These are phyloP conservation scores for Stenodema calcarata DNA, from an alignment of 2,888 invertebrate genomes.

Conservation along the genomic window DNA sequence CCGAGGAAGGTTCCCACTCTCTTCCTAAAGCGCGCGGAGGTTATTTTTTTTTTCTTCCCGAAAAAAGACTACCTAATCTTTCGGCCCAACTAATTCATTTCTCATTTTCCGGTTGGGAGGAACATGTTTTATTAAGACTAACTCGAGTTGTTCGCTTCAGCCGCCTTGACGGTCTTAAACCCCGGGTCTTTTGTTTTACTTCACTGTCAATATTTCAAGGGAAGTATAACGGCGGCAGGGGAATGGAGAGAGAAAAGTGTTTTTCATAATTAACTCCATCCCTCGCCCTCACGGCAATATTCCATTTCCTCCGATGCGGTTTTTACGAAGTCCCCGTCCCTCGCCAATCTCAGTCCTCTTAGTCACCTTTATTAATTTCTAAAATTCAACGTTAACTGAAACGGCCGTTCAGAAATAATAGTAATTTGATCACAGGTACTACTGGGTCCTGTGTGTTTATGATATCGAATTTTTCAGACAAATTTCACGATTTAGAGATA, in stretches of 20 bases:
- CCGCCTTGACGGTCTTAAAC: neutral
- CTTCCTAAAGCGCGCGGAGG: neutral
- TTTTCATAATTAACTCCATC: slow-evolving; percentile 33
- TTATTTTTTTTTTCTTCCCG: neutral
- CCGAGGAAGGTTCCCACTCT: neutral
- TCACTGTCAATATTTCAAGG: slow-evolving; percentile 31
- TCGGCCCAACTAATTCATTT: slow-evolving; percentile 39
- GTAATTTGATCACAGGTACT: no score
- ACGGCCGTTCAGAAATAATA: no score
- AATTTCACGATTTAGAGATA: no score
- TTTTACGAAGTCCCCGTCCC: neutral
- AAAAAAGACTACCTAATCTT: slow-evolving; percentile 25
- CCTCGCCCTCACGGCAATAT: neutral
- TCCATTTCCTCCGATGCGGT: neutral
- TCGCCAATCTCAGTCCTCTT: neutral
- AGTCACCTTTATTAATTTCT: neutral
- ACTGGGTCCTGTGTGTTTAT: no score
- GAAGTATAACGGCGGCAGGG: neutral
- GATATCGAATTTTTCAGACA: no score
- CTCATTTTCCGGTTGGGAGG: slow-evolving; percentile 35
- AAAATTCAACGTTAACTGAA: neutral
- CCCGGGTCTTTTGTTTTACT: slow-evolving; percentile 21
- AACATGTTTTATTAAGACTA: slow-evolving; percentile 37
- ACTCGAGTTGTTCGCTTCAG: slow-evolving; percentile 5
- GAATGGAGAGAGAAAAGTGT: neutral